Percentiles rank a stretch among this genome's conserved stretches.
phyloP scores from a whole-genome alignment of 2,888 invertebrate species.

The Lasius platythorax region DNA sequence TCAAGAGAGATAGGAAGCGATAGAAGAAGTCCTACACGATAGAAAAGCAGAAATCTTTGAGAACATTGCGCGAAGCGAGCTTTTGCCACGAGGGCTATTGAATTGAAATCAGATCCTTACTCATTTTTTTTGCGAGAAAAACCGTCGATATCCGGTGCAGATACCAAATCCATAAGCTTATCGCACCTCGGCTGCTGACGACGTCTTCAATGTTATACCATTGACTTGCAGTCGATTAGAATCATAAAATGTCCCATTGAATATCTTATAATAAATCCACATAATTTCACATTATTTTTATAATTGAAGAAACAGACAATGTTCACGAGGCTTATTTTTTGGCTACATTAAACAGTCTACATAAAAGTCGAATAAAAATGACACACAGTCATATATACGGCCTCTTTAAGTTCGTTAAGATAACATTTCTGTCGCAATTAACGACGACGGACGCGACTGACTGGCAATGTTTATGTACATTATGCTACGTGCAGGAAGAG shows the following conservation, averaged over 20 bases:
- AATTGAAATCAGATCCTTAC: conserved; percentile 70
- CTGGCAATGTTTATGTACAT: conserved; percentile 34
- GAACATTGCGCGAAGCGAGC: conserved; percentile 47
- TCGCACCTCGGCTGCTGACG: not conserved
- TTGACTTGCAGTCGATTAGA: not conserved
- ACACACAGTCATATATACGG: not conserved
- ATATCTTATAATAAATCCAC: not conserved
- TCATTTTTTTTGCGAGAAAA: conserved; percentile 63
- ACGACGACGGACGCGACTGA: conserved; percentile 16
- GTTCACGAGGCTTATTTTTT: not conserved
- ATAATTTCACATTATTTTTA: not conserved
- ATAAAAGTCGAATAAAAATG: conserved; percentile 1
- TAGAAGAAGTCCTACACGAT: conserved; percentile 14
- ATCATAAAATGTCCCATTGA: not conserved
- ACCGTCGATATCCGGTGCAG: conserved; percentile 16
- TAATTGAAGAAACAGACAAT: not conserved
- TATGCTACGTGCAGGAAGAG: conserved; percentile 20
- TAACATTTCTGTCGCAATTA: conserved; percentile 25
- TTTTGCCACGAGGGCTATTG: conserved; percentile 53
- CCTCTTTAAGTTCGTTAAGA: conserved; percentile 32
- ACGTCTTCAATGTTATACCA: not conserved
- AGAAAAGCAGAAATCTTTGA: conserved; percentile 45
- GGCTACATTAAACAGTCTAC: not conserved
- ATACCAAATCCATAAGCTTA: conserved; percentile 26
- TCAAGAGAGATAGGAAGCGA: conserved; percentile 29